These are phyloP conservation scores for Thymelicus sylvestris DNA, from an alignment of 2,888 invertebrate species.

Conservation along the genomic window DNA sequence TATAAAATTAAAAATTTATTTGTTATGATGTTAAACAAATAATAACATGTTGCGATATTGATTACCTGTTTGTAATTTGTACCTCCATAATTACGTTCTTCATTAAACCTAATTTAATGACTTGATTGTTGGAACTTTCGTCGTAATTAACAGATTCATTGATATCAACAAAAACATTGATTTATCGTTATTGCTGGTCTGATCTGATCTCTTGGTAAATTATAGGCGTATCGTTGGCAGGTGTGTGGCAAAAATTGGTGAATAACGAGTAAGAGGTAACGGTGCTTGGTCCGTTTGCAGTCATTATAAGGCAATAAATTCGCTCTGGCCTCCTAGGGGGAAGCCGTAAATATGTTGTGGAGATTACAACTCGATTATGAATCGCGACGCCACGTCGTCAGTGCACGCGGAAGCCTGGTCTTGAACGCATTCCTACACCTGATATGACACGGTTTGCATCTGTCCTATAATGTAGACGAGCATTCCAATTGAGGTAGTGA, in stretches of 20 bases:
- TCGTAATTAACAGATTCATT: too few relatives aligned
- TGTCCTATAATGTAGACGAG: slow-evolving; percentile 44
- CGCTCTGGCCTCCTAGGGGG: slow-evolving; percentile 30
- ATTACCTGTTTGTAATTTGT: too few relatives aligned
- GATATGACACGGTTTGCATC: slow-evolving; percentile 23
- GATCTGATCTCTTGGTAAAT: slow-evolving; percentile 19
- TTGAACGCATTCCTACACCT: slow-evolving; percentile 12
- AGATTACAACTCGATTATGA: slow-evolving; percentile 37
- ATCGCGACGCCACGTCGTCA: slow-evolving; percentile 27
- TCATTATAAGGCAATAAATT: slow-evolving; percentile 70
- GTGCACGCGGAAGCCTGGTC: slow-evolving; percentile 15
- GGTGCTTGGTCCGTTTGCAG: slow-evolving; percentile 59
- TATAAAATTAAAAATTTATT: too few relatives aligned
- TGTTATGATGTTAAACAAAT: too few relatives aligned
- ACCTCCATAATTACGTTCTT: too few relatives aligned
- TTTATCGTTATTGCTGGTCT: background rate
- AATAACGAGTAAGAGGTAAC: slow-evolving; percentile 59
- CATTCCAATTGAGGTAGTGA: slow-evolving; percentile 42
- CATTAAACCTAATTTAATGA: too few relatives aligned
- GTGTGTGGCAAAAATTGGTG: slow-evolving; percentile 47
- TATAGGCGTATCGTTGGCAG: slow-evolving; percentile 21
- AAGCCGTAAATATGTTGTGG: slow-evolving; percentile 33
- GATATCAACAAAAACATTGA: background rate
- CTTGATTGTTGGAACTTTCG: too few relatives aligned
- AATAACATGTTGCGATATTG: too few relatives aligned